Evolutionary conservation across 1,140 invertebrate genomes (phyloP).

Genomic region (Aphis craccivora): DNA sequence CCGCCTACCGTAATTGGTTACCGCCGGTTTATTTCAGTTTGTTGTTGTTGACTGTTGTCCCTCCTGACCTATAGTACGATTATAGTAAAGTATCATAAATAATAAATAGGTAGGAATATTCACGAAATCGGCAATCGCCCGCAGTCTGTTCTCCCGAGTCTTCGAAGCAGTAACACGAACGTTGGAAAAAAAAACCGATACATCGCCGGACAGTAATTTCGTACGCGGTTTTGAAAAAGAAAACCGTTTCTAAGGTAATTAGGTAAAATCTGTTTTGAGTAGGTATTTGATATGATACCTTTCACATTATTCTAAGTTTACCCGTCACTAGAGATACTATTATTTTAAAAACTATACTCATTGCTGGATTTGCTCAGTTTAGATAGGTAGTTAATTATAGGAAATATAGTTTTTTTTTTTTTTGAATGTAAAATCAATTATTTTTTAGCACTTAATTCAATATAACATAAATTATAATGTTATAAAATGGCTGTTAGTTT

Average conservation of each 20-base stretch:
- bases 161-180: not conserved
- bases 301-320: too few relatives aligned
- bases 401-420: not conserved
- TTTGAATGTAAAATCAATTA: not conserved
- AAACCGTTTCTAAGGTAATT: conserved; percentile 14
- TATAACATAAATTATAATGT: not conserved
- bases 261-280: not conserved
- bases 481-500: not conserved
- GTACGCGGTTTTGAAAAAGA: not conserved
- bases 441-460: not conserved
- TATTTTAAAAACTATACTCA: not conserved
- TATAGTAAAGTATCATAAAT: not conserved
- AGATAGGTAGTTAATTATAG: too few relatives aligned
- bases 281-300: too few relatives aligned
- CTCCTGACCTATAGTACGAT: not conserved
- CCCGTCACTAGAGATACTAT: too few relatives aligned
- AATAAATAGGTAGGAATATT: not conserved
- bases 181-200: not conserved
- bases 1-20: not conserved
- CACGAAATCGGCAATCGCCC: not conserved
- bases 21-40: not conserved
- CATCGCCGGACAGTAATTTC: not conserved
- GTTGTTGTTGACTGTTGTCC: not conserved
- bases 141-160: not conserved
- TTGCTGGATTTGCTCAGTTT: not conserved